A percentile compares a stretch with the other conserved stretches of the same genome.
Conservation (phyloP, 2,888 invertebrate species). For the Cephus rjabovi region DNA sequence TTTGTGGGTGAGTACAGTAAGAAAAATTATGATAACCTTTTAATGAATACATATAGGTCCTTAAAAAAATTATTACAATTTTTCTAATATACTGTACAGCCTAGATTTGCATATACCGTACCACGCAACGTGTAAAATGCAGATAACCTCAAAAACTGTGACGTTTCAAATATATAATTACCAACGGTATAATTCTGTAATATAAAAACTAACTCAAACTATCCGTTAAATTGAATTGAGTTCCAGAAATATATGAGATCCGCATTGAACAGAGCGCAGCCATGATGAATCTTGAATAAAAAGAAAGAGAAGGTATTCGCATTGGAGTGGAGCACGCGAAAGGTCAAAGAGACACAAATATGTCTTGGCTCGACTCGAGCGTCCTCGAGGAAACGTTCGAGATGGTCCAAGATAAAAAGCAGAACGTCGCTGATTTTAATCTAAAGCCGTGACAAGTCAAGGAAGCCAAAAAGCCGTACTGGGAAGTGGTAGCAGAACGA, state of each 20-base stretch:
- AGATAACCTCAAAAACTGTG: too few species aligned
- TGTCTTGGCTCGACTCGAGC: background rate
- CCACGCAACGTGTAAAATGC: too few species aligned
- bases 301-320: background rate
- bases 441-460: background rate
- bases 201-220: too few species aligned
- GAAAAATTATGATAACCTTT: background rate
- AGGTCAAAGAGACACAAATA: background rate
- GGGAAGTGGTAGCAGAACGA: background rate
- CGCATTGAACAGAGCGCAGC: background rate
- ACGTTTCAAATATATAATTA: too few species aligned
- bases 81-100: too few species aligned
- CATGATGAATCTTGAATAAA: background rate
- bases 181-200: too few species aligned
- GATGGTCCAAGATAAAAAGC: background rate
- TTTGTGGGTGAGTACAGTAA: background rate
- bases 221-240: background rate
- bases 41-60: background rate
- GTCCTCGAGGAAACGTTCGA: background rate
- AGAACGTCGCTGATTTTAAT: background rate
- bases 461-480: background rate
- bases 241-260: background rate
- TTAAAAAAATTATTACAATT: background rate
- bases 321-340: background rate
- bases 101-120: too few species aligned